Base-by-base conservation (phyloP, 2,888 invertebrate genomes). In the Rosalia funebris region DNA sequence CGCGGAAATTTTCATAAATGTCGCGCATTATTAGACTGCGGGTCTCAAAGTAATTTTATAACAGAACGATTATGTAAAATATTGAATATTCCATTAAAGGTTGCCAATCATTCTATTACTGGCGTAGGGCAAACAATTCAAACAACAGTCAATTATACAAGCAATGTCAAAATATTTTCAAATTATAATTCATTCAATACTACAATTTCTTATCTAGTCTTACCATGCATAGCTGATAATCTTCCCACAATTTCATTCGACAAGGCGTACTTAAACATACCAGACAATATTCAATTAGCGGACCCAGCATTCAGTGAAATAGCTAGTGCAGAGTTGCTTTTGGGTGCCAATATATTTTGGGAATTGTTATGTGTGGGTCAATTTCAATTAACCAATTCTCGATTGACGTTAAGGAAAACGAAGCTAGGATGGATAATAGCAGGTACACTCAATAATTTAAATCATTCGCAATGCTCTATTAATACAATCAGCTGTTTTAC, bases 381-480 rank as follows among this genome's bases (percentile, higher is more conserved):
- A 53, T 31, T 63, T n/a, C 39, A 36, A 19, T n/a, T 62, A 55
- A 57, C 52, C n/a, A 9, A 20, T 10, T 25, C 52, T 25, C 7
- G 11, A 1, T 50, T 44, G n/a, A 48, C 50, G 1, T 46, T 66
- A 9, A 62, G 60, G 42, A 42, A 68, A 25, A 58, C 60, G 5
- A 31, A 52, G 16, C 48, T 64, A 31, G 68, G 62, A 10, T 68
- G 60, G 60, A 34, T 66, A 37, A 34, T 68, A 12, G 47, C 65
- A n/a, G 66, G 66, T 14, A 46, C 19, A n/a, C 32, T 65, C 14
- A 42, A 19, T 32, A 16, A 11, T 5, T 45, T 12, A 9, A 46
- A 25, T 15, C 9, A 1, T 15, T 12, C 2, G 10, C 7, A 10
- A 11, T 19, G 4, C 17, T 9, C 15, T 3, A 34, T 14, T 3